Base-by-base conservation (phyloP, 1,140 invertebrate species). In the Lanistes nyassanus region DNA sequence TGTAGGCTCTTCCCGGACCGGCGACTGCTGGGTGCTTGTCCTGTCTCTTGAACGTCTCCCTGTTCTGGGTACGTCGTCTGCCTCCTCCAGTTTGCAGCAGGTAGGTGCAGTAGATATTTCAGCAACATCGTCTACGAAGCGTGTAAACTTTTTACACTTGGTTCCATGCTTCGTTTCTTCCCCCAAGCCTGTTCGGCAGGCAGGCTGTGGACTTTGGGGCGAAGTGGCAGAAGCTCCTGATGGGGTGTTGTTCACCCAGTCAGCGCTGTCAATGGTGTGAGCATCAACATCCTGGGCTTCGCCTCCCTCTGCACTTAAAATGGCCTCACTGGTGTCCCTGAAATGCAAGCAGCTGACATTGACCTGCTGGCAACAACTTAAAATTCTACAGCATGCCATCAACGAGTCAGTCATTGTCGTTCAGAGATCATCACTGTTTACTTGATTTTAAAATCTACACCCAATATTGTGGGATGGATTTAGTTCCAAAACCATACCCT, bases 111-210 rank as follows among this genome's bases (percentile, higher is more conserved):
- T 29, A 3, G 19, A 29, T 47, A 47, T 47, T 47, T 47, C 42
- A 47, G 42, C 42, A 42, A 51, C 39, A 36, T 70, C 68, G 37
- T 72, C 70, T 31, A 72, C 70, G 26, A 72, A 72, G 23, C 70
- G 70, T 0, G 70, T 72, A 26, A 72, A 34, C 37, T 72, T 72
- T 55, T 72, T 72, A 37, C 70, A 72, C 70, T 72, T 72, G 31
- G 55, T 23, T 21, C 70, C 55, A 23, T 72, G 70, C 21, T 56
- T 34, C 2, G 36, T 56, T 3, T 53, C 68, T 29, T 55, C 67
- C 21, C 39, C 68, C 11, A 16, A 51, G 19, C 26, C 37, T 11
- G 7, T 23, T 13, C n/a, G 34, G 31, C 37, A 19, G 21, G 36
- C 13, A n/a, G 29, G 21, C 47, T 53, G 42, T 3, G 34, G 21